Conservation (phyloP, 1,140 invertebrate genomes). For the Luehdorfia chinensis region DNA sequence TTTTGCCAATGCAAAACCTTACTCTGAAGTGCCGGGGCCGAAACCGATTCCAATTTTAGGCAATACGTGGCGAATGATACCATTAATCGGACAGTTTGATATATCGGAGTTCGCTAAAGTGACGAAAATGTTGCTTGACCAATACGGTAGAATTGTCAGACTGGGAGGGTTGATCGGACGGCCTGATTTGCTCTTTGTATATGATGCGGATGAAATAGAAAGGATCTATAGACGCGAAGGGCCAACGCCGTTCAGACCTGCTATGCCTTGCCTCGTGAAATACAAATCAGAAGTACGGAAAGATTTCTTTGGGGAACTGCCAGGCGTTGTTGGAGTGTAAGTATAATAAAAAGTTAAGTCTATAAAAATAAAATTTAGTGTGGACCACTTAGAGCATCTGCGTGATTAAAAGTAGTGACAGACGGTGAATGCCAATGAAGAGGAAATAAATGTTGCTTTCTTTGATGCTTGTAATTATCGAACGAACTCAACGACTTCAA, state of each 20-base stretch:
- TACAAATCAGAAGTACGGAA: constrained; percentile 89
- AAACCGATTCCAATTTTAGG: constrained; percentile 88
- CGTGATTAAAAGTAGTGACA: neutral
- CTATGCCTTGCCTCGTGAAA: constrained; percentile 90
- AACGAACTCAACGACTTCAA: no score
- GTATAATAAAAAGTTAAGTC: constrained; percentile 50
- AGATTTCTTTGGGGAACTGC: constrained; percentile 88
- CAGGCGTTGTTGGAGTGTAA: constrained; percentile 91
- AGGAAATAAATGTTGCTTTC: constrained; percentile 3
- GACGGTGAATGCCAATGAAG: neutral
- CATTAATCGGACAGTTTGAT: constrained; percentile 82
- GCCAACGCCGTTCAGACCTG: constrained; percentile 87
- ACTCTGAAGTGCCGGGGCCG: constrained; percentile 88
- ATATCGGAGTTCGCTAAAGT: constrained; percentile 88
- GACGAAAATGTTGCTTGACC: constrained; percentile 83
- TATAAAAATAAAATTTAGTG: neutral
- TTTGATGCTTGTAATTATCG: neutral
- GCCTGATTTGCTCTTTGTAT: constrained; percentile 89
- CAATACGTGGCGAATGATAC: constrained; percentile 86
- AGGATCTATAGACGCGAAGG: constrained; percentile 88
- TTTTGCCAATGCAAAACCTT: constrained; percentile 78
- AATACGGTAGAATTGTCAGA: constrained; percentile 86
- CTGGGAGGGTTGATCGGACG: constrained; percentile 86
- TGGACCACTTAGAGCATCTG: neutral
- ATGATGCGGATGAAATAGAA: constrained; percentile 90